Conservation (phyloP, 35 echinoderm and acorn worm genomes). For the Lytechinus variegatus region DNA sequence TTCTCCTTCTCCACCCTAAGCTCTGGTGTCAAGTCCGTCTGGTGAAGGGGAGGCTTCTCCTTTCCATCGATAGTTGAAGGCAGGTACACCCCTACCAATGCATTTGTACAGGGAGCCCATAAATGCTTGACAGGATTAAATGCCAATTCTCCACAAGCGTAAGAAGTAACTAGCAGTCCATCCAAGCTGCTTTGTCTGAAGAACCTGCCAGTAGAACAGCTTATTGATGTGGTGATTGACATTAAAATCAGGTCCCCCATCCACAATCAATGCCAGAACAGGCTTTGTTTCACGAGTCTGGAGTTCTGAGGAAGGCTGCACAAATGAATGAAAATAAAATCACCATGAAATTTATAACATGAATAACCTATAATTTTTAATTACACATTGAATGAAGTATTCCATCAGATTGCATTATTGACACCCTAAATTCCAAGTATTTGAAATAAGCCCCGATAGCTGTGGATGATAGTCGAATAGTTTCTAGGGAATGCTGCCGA, state of each 20-base stretch:
- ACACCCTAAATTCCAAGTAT: no score
- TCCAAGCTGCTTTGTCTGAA: constrained; percentile 51
- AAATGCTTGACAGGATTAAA: constrained; percentile 48
- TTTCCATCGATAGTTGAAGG: constrained; percentile 13
- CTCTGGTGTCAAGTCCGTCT: constrained; percentile 11
- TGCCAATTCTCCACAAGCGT: constrained; percentile 60
- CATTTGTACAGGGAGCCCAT: constrained; percentile 46
- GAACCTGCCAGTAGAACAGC: constrained; percentile 42
- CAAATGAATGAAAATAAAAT: background rate
- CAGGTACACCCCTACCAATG: constrained; percentile 40
- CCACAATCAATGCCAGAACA: constrained; percentile 32
- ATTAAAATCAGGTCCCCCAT: constrained; percentile 72
- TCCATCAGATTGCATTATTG: no score
- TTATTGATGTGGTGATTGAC: constrained; percentile 57
- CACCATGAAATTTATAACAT: no score
- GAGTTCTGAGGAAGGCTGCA: constrained; percentile 30
- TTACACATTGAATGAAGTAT: no score
- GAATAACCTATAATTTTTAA: no score
- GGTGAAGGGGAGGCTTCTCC: background rate
- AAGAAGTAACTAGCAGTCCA: constrained; percentile 35
- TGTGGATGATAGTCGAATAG: no score
- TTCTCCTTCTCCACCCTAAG: constrained; percentile 42
- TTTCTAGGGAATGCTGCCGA: no score
- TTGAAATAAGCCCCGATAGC: no score
- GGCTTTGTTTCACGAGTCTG: background rate